Evolutionary conservation across 1,140 invertebrate species (phyloP), one percentile per base, ranked within the genome.

Genomic region (Marisa cornuarietis): DNA sequence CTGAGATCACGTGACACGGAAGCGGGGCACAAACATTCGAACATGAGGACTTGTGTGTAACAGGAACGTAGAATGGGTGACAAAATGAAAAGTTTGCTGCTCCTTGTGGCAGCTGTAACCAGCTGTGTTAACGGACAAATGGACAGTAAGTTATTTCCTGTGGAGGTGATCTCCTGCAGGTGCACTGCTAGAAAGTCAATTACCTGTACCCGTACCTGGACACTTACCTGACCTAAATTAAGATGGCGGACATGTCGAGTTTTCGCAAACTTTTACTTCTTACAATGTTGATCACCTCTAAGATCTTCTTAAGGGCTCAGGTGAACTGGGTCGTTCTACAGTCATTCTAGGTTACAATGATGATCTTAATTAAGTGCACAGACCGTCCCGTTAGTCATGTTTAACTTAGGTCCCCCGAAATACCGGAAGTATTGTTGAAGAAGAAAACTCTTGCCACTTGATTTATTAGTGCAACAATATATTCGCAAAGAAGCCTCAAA

Each of bases 21-120:
- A 79, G 78, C 71, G 71, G 71, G 78, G 71, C 18, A 42, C 68
- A 73, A 79, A 77, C 76, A 77, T 77, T 77, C 76, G 76, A 77
- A 77, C 76, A 77, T 77, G 76, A 49, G 31, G 76, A 49, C 54
- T 6, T 54, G 65, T 72, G 71, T n/a, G 13, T 77, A n/a, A 52
- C 51, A 18, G 31, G 62, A 24, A 58, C 42, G 14, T 22, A 79
- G n/a, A 61, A 79, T 79, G 78, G 49, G 31, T 42, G n/a, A 9
- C 9, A 73, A 74, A 73, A 22, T 74, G 24, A 31, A 52, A 72
- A 58, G 18, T n/a, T 61, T 61, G 62, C 71, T 79, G 71, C 71
- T 73, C 24, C 16, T 71, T 51, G 78, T 62, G 71, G 71, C 78
- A 31, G 24, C 71, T 20, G 42, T 79, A 63, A 49, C 73, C 3